These are phyloP conservation scores for Platynereis dumerilii DNA, from an alignment of 2,888 invertebrate species.

Conservation along the genomic window DNA sequence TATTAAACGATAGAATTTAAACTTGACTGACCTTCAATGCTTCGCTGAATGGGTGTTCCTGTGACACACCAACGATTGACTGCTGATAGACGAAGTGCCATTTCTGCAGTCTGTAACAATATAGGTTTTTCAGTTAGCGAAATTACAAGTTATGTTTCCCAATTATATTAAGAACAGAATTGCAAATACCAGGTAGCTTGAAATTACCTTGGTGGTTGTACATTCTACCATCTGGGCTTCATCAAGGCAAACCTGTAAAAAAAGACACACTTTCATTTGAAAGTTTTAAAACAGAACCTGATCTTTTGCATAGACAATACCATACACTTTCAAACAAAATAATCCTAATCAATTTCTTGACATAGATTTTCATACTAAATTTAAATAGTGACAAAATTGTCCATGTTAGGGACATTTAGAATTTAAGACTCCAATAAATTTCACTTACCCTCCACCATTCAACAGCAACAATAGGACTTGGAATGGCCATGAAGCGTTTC, in stretches of 20 bases:
- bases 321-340: neutral
- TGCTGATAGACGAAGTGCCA: conserved; percentile 70
- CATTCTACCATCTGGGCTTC: conserved; percentile 83
- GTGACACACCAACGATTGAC: conserved; percentile 75
- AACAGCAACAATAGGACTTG: conserved; percentile 73
- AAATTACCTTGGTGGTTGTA: conserved; percentile 63
- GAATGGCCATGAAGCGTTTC: conserved; percentile 72
- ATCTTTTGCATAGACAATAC: neutral
- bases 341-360: neutral
- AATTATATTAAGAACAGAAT: too few species aligned
- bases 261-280: conserved; percentile 1
- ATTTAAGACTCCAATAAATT: neutral
- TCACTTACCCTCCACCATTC: conserved; percentile 78
- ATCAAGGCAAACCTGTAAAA: conserved; percentile 68
- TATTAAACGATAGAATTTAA: too few species aligned
- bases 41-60: conserved; percentile 75
- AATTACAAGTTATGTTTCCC: too few species aligned
- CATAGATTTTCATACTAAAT: too few species aligned
- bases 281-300: neutral
- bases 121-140: too few species aligned
- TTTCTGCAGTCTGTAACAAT: conserved; percentile 67
- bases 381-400: neutral
- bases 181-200: neutral
- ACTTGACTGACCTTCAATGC: conserved; percentile 64
- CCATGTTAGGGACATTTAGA: neutral